These are phyloP conservation scores for Cossypha polioptera DNA, from an alignment of 2,797 vertebrate genomes.

Conservation along the genomic window DNA sequence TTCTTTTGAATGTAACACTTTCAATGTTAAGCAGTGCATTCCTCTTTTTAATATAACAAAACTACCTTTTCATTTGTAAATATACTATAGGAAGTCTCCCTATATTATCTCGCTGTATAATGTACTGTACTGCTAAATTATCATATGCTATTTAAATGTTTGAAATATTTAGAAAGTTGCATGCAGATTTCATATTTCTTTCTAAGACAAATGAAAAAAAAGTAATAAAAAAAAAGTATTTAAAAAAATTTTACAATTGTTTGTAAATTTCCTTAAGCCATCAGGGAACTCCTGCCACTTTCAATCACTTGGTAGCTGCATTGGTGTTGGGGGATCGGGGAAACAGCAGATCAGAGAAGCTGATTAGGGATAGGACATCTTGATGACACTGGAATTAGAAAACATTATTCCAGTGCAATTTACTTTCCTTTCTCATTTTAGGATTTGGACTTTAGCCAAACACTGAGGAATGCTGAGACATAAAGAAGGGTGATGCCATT, in stretches of 20 bases:
- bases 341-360: neutral
- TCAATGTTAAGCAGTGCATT: slow-evolving; percentile 46
- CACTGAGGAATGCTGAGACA: neutral
- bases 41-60: slow-evolving; percentile 58
- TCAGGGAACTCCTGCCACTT: neutral
- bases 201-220: slow-evolving; percentile 76
- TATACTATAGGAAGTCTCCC: slow-evolving; percentile 69
- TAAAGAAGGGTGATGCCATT: neutral
- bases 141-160: slow-evolving; percentile 87
- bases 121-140: slow-evolving; percentile 82
- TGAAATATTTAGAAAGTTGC: slow-evolving; percentile 75
- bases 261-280: neutral
- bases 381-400: neutral
- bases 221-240: slow-evolving; percentile 75
- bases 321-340: neutral
- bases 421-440: neutral
- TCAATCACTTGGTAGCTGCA: neutral
- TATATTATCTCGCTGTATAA: slow-evolving; percentile 79
- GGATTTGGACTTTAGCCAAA: neutral
- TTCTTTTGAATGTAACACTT: slow-evolving; percentile 46
- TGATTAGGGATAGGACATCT: neutral
- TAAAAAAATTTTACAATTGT: neutral
- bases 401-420: neutral
- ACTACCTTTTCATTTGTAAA: slow-evolving; percentile 73
- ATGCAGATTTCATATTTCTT: slow-evolving; percentile 83